Conservation (phyloP, 2,797 vertebrate species). For the Semotilus atromaculatus region DNA sequence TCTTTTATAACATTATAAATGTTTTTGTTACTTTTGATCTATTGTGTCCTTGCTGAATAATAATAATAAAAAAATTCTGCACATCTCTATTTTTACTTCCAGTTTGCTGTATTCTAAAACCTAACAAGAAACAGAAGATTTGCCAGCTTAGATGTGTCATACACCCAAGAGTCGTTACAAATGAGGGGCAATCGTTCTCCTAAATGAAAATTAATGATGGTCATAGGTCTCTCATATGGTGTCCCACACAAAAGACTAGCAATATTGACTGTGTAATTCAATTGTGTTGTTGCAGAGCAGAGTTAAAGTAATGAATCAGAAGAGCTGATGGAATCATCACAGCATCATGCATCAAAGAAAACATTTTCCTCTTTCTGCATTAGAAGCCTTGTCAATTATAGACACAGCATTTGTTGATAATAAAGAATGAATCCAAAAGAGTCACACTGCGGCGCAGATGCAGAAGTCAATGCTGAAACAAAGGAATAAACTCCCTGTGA, state of each 20-base stretch:
- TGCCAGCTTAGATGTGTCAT: conserved; percentile 20
- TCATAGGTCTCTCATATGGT: conserved; percentile 78
- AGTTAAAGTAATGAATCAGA: conserved; percentile 81
- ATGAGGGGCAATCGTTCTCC: conserved; percentile 79
- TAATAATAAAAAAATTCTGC: background rate
- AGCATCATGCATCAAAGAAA: conserved; percentile 77
- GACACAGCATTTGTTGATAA: conserved; percentile 36
- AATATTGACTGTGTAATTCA: conserved; percentile 82
- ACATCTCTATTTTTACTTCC: background rate
- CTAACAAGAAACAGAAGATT: conserved; percentile 9
- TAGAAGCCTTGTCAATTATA: conserved; percentile 62
- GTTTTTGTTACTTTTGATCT: too few relatives aligned
- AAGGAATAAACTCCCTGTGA: conserved; percentile 28
- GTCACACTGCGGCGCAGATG: conserved; percentile 11
- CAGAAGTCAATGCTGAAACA: conserved; percentile 22
- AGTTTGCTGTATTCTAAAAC: background rate
- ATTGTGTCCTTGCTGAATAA: background rate
- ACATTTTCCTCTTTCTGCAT: conserved; percentile 67
- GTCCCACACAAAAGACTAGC: conserved; percentile 56
- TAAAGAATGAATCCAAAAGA: conserved; percentile 11
- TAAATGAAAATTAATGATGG: conserved; percentile 85
- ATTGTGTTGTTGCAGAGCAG: conserved; percentile 74
- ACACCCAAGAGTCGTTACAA: conserved; percentile 74
- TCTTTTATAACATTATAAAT: background rate
- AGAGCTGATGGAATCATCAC: conserved; percentile 73